Evolutionary conservation across 1,140 invertebrate species (phyloP).

Genomic region (Hypothenemus hampei): DNA sequence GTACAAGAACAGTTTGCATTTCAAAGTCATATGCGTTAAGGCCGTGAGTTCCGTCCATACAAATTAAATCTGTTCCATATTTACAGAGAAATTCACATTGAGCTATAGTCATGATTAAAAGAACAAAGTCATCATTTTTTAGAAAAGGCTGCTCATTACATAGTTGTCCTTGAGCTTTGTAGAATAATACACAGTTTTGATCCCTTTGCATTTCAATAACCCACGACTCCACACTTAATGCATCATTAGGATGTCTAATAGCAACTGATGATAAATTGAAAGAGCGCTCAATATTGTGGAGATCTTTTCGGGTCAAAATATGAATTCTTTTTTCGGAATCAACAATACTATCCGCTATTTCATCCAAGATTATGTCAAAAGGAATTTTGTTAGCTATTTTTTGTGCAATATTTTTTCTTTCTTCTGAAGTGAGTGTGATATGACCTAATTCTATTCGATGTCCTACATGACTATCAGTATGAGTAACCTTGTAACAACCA

Average conservation of each 20-base stretch:
- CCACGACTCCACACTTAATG: conserved; percentile 7
- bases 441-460: conserved; percentile 22
- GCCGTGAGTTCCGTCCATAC: conserved; percentile 26
- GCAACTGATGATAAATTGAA: conserved; percentile 10
- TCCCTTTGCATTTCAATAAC: conserved; percentile 5
- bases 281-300: conserved; percentile 19
- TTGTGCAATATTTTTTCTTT: conserved; percentile 15
- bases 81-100: conserved; percentile 1
- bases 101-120: conserved; percentile 12
- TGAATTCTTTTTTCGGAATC: conserved; percentile 18
- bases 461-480: conserved; percentile 16
- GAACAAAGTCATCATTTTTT: conserved; percentile 11
- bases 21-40: conserved; percentile 15
- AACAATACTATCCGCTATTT: conserved; percentile 15
- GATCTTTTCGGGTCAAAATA: conserved; percentile 21
- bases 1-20: conserved; percentile 13
- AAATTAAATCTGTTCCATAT: conserved; percentile 12
- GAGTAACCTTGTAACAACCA: background rate
- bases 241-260: conserved; percentile 15
- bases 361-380: conserved; percentile 24
- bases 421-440: conserved; percentile 8
- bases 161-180: conserved; percentile 18
- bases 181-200: conserved; percentile 6
- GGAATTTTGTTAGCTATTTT: conserved; percentile 30
- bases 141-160: conserved; percentile 6